Percentiles rank a stretch among this genome's conserved stretches.
These are phyloP conservation scores for Threskiornis aethiopicus DNA, from an alignment of 2,797 vertebrate species.

Conservation along the genomic window DNA sequence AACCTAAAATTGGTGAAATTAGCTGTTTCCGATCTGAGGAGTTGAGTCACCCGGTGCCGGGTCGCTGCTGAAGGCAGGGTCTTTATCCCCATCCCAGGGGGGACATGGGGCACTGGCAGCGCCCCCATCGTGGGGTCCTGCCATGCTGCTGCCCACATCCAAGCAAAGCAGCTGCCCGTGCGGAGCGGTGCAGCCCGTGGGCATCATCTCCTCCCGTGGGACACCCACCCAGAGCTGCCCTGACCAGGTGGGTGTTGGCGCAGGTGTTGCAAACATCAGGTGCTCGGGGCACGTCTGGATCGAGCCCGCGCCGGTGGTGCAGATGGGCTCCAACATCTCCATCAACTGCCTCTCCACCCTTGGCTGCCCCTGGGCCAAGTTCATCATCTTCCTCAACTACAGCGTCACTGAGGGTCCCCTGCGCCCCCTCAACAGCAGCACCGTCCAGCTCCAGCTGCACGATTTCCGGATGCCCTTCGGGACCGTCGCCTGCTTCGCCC, in stretches of 20 bases:
- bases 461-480: slow-evolving; percentile 40
- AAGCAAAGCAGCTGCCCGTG: neutral
- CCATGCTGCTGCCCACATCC: neutral
- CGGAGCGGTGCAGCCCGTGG: fast-evolving
- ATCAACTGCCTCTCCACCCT: slow-evolving; percentile 60
- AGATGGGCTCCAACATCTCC: slow-evolving; percentile 71
- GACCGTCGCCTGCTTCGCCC: slow-evolving; percentile 65
- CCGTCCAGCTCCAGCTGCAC: slow-evolving; percentile 61
- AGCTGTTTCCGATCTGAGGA: neutral
- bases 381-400: slow-evolving; percentile 68
- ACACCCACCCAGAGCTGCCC: fast-evolving
- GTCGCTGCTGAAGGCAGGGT: neutral
- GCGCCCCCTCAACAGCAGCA: slow-evolving; percentile 62
- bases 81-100: fast-evolving
- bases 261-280: slow-evolving; percentile 43
- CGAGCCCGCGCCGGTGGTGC: slow-evolving; percentile 65
- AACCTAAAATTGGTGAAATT: neutral
- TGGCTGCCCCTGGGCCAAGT: slow-evolving; percentile 20
- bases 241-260: neutral
- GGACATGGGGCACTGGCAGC: fast-evolving
- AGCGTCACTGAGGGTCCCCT: fast-evolving
- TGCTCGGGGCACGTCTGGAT: slow-evolving; percentile 72
- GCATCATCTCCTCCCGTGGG: neutral
- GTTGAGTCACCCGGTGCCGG: neutral
- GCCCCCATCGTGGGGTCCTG: neutral